A percentile compares a stretch with the other conserved stretches of the same genome.
phyloP scores from a whole-genome alignment of 2,888 invertebrate species.

The Allacma fusca region DNA sequence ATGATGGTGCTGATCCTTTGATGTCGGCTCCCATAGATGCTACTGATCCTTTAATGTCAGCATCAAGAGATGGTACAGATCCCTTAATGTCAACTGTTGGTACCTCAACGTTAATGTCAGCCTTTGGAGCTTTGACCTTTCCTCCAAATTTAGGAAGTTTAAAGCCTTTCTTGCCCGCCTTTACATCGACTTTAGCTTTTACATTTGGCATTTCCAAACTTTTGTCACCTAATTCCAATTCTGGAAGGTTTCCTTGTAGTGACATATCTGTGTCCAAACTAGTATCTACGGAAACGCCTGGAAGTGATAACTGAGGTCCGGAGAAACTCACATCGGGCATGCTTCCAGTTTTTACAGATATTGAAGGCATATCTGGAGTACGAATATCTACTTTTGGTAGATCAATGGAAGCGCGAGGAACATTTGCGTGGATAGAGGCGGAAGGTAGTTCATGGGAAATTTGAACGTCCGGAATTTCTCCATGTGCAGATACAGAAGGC shows the following conservation, averaged over 20 bases:
- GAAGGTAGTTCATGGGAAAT: not conserved
- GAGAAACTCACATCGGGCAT: not conserved
- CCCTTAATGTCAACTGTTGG: not conserved
- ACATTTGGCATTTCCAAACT: slow-evolving; percentile 6
- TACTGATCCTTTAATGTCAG: not conserved
- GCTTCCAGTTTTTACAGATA: not conserved
- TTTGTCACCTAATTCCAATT: slow-evolving; percentile 8
- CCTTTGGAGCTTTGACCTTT: slow-evolving; percentile 28
- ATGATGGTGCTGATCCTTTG: too few species aligned
- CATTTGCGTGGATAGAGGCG: not conserved
- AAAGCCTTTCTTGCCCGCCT: slow-evolving; percentile 12
- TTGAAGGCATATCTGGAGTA: not conserved
- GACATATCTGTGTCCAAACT: not conserved
- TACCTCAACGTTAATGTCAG: not conserved
- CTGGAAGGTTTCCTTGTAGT: not conserved
- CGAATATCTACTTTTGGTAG: not conserved
- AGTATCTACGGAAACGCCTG: not conserved
- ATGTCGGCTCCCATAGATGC: not conserved
- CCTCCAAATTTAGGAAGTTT: slow-evolving; percentile 33
- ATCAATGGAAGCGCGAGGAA: not conserved
- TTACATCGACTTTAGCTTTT: not conserved
- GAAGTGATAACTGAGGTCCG: not conserved
- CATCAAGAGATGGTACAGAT: not conserved
- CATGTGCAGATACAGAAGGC: not conserved
- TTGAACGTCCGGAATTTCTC: not conserved